Conservation (phyloP, 2,797 vertebrate species). For the Dryobates pubescens region DNA sequence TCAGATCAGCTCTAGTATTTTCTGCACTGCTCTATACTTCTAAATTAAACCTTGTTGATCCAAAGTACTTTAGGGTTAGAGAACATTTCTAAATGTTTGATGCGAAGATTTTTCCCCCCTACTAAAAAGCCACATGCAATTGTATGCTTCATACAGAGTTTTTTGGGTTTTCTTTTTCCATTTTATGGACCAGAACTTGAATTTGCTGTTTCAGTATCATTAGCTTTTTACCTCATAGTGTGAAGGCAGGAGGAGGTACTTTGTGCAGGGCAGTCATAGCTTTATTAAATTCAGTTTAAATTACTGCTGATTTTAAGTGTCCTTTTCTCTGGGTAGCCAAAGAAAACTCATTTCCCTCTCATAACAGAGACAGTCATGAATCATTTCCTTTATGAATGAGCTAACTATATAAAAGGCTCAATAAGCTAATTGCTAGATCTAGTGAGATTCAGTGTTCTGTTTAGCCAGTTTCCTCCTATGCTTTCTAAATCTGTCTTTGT, state of each 20-base stretch:
- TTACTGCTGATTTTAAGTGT: conserved; percentile 26
- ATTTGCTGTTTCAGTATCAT: background rate
- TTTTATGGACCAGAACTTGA: background rate
- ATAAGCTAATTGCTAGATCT: background rate
- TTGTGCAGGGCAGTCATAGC: background rate
- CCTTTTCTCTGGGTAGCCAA: conserved; percentile 8
- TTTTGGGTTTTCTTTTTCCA: background rate
- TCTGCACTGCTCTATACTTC: background rate
- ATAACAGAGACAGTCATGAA: conserved; percentile 9
- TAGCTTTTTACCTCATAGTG: background rate
- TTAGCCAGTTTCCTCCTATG: background rate
- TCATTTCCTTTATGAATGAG: conserved; percentile 41
- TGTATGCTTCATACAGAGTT: background rate
- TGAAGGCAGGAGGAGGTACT: background rate
- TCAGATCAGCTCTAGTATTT: background rate
- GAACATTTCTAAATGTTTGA: background rate
- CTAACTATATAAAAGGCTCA: conserved; percentile 30
- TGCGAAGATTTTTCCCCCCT: background rate
- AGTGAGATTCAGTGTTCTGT: background rate
- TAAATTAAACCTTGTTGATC: background rate
- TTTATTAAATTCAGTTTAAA: conserved; percentile 35
- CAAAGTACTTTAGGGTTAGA: background rate
- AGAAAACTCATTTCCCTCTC: conserved; percentile 42
- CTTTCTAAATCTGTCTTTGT: background rate
- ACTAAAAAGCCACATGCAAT: background rate